phyloP scores from a whole-genome alignment of 1,140 invertebrate genomes.

The Apis mellifera region DNA sequence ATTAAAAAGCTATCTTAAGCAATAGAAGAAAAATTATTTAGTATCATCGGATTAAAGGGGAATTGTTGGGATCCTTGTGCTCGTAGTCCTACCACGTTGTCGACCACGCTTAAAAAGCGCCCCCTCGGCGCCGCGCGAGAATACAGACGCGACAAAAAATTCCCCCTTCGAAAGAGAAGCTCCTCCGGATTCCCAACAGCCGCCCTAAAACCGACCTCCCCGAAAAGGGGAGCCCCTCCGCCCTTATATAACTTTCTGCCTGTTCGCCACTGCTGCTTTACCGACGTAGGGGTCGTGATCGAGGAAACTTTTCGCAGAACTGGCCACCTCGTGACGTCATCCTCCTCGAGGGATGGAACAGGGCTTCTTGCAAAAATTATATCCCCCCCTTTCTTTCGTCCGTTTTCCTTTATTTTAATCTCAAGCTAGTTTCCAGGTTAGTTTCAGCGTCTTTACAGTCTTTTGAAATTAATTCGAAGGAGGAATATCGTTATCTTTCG shows the following conservation, averaged over 20 bases:
- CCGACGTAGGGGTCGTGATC: slow-evolving; percentile 50
- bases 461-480: neutral
- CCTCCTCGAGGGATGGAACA: neutral
- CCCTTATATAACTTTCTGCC: slow-evolving; percentile 41
- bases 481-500: slow-evolving; percentile 1
- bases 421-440: neutral
- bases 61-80: neutral
- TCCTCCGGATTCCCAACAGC: slow-evolving; percentile 55
- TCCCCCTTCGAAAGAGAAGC: slow-evolving; percentile 44
- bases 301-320: slow-evolving; percentile 29
- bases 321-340: slow-evolving; percentile 1
- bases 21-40: slow-evolving; percentile 23
- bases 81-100: slow-evolving; percentile 24
- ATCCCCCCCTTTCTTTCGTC: neutral
- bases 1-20: neutral
- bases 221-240: slow-evolving; percentile 31
- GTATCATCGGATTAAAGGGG: slow-evolving; percentile 38
- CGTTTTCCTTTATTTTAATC: neutral
- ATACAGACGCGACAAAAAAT: slow-evolving; percentile 70
- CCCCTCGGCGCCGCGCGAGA: slow-evolving; percentile 66
- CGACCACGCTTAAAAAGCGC: slow-evolving; percentile 64
- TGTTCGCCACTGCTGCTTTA: slow-evolving; percentile 56
- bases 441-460: too few relatives aligned
- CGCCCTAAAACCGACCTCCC: slow-evolving; percentile 49
- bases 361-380: neutral